A percentile compares a stretch with the other conserved stretches of the same genome.
Conservation (phyloP, 1,140 invertebrate genomes). For the Pseudomyrmex sp. region DNA sequence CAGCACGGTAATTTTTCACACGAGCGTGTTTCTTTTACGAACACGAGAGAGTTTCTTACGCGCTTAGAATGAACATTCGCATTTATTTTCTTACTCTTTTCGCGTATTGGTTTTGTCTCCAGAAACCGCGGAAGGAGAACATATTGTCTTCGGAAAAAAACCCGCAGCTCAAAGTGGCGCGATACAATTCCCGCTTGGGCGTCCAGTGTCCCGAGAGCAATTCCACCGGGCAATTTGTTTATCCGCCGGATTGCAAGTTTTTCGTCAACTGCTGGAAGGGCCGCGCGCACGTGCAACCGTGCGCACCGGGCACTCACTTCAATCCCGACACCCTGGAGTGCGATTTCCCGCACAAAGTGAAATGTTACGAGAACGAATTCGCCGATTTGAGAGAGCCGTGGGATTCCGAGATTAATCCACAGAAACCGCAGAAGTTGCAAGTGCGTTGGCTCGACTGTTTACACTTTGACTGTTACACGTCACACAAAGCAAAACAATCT, state of each 20-base stretch:
- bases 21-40: background rate
- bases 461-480: no score
- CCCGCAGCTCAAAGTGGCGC: constrained; percentile 69
- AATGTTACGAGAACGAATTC: constrained; percentile 83
- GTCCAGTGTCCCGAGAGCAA: constrained; percentile 84
- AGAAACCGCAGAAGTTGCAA: constrained; percentile 13
- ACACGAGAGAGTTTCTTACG: background rate
- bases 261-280: constrained; percentile 90
- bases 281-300: constrained; percentile 86
- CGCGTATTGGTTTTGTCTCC: constrained; percentile 27
- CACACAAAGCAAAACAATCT: no score
- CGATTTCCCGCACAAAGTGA: constrained; percentile 88
- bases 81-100: background rate
- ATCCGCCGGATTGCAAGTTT: constrained; percentile 88
- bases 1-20: constrained; percentile 58
- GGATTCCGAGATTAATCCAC: background rate
- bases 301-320: constrained; percentile 89
- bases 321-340: constrained; percentile 88
- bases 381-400: constrained; percentile 47
- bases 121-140: constrained; percentile 80
- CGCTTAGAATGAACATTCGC: background rate
- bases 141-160: constrained; percentile 23
- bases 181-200: constrained; percentile 70
- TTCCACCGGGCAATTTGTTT: constrained; percentile 87
- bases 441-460: constrained; percentile 20